Percentiles rank a stretch among this genome's conserved stretches.
These are phyloP conservation scores for Pseudopleuronectes americanus DNA, from an alignment of 2,797 vertebrate genomes.

Conservation along the genomic window DNA sequence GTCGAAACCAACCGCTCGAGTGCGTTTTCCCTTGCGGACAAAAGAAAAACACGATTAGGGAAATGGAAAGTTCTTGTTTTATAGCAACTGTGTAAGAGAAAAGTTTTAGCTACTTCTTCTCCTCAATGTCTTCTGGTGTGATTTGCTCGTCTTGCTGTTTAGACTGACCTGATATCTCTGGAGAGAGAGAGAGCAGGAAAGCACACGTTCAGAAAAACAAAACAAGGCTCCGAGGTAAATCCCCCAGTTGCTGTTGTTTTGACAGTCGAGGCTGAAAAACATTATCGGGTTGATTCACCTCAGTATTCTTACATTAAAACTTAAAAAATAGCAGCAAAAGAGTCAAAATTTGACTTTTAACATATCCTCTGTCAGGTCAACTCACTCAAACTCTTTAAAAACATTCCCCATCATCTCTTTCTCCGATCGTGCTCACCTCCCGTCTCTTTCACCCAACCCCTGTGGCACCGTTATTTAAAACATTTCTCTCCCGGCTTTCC, in stretches of 20 bases:
- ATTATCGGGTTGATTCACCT: neutral
- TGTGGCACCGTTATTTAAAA: constrained; percentile 27
- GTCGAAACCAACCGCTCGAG: constrained; percentile 15
- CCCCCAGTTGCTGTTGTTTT: neutral
- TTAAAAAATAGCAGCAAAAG: neutral
- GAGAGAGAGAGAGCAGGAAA: neutral
- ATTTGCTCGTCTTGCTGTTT: constrained; percentile 14
- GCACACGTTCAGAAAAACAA: neutral
- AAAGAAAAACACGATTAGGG: neutral
- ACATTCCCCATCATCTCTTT: no score
- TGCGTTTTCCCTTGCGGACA: neutral
- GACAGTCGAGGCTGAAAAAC: neutral
- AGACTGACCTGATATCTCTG: constrained; percentile 11
- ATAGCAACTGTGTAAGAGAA: constrained; percentile 4
- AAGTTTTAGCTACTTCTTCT: constrained; percentile 4
- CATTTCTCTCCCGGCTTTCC: constrained; percentile 34
- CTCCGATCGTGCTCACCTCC: no score
- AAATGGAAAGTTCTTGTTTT: constrained; percentile 17
- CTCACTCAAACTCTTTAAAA: no score
- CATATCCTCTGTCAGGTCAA: no score
- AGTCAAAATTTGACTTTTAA: no score
- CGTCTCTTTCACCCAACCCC: constrained; percentile 4
- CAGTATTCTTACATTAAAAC: neutral
- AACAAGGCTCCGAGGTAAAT: neutral
- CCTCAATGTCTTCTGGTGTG: neutral